A percentile compares a stretch with the other conserved stretches of the same genome.
These are phyloP conservation scores for Tauraco hartlaubi DNA, from an alignment of 2,797 vertebrate species.

Conservation along the genomic window DNA sequence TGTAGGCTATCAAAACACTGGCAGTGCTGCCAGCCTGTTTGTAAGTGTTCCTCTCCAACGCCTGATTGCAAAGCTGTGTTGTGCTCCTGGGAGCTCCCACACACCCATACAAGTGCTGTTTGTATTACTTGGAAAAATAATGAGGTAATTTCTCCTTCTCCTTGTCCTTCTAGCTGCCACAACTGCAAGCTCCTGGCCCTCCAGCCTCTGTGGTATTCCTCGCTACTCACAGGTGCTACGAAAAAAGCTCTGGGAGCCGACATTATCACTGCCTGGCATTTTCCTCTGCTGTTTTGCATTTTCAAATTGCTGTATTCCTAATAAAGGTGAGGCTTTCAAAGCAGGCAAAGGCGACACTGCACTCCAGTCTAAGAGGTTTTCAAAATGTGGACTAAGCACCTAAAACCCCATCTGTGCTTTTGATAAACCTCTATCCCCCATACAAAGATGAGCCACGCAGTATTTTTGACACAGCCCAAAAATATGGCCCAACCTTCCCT, in stretches of 20 bases:
- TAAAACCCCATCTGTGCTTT: background rate
- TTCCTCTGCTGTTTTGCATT: background rate
- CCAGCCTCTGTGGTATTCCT: background rate
- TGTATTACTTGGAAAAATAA: conserved; percentile 29
- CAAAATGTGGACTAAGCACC: background rate
- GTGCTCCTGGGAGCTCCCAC: conserved; percentile 32
- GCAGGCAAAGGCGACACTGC: background rate
- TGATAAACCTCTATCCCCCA: background rate
- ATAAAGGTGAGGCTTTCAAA: background rate
- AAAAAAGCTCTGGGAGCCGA: background rate
- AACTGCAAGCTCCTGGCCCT: background rate
- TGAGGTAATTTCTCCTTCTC: background rate
- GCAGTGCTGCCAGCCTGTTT: background rate
- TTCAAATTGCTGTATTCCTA: background rate
- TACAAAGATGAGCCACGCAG: background rate
- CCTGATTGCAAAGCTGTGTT: background rate
- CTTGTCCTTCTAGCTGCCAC: conserved; percentile 28
- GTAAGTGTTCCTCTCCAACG: background rate
- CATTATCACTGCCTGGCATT: background rate
- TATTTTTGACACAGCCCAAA: background rate
- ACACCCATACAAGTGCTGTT: background rate
- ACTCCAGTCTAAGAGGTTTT: background rate
- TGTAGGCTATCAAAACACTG: background rate
- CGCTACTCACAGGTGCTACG: background rate
- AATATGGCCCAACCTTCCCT: background rate